phyloP scores from a whole-genome alignment of 2,113 vertebrate genomes.

The Shinisaurus crocodilurus region DNA sequence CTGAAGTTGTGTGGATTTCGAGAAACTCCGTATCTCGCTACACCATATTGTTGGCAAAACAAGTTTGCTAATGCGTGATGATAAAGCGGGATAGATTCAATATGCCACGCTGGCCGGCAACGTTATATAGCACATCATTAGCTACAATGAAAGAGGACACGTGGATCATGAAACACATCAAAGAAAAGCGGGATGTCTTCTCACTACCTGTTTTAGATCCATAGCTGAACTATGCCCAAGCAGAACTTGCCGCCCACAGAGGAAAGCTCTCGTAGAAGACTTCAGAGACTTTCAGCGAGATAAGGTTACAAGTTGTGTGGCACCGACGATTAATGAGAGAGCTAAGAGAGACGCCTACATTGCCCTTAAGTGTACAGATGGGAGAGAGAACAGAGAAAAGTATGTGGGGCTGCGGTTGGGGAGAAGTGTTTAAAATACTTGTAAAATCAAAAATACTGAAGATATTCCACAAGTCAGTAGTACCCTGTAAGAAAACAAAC shows the following conservation, averaged over 20 bases:
- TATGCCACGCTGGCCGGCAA: neutral
- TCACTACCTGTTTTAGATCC: neutral
- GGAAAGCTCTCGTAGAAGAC: rapidly evolving
- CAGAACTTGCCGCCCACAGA: neutral
- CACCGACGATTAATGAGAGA: conserved; percentile 27
- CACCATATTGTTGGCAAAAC: neutral
- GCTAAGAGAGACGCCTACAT: neutral
- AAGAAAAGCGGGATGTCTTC: no score
- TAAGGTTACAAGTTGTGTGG: neutral
- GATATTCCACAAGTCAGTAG: neutral
- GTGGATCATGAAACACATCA: neutral
- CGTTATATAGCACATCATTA: neutral
- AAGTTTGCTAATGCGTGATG: neutral
- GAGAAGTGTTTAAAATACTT: conserved; percentile 18
- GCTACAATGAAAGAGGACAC: neutral
- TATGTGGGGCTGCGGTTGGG: neutral
- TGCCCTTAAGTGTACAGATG: conserved; percentile 4
- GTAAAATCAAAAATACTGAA: conserved; percentile 10
- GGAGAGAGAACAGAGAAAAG: conserved; percentile 18
- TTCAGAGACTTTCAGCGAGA: neutral
- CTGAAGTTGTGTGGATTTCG: neutral
- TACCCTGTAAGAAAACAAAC: neutral
- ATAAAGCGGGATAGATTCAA: neutral
- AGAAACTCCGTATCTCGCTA: no score
- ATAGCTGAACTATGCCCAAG: neutral